Conservation (phyloP, 1,140 invertebrate species). For the Cyclargus thomasi region DNA sequence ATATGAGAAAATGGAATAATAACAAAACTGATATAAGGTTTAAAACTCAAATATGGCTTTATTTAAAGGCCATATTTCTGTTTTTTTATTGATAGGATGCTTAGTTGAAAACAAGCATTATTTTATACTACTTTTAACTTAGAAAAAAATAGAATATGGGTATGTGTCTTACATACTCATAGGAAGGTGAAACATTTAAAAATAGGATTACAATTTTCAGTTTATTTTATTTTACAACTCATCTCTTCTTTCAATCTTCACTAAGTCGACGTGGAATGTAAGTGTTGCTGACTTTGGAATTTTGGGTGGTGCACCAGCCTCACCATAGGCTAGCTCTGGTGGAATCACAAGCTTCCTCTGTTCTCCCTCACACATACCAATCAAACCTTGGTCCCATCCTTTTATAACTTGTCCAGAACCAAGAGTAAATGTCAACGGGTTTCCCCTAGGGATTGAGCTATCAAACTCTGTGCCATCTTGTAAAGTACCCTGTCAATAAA, state of each 20-base stretch:
- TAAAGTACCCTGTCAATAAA: slow-evolving; percentile 87
- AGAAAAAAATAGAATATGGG: too few species aligned
- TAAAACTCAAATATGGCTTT: too few species aligned
- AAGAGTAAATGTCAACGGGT: slow-evolving; percentile 86
- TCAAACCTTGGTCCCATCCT: slow-evolving; percentile 90
- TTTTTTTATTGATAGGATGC: too few species aligned
- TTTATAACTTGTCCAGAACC: slow-evolving; percentile 88
- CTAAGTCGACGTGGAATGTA: slow-evolving; percentile 88
- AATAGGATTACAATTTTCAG: not conserved
- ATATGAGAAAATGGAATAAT: too few species aligned
- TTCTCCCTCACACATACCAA: slow-evolving; percentile 92
- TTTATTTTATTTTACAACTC: slow-evolving; percentile 59
- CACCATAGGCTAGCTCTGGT: slow-evolving; percentile 88
- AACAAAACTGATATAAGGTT: too few species aligned
- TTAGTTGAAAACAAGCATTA: too few species aligned
- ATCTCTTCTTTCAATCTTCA: slow-evolving; percentile 82
- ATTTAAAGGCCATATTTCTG: too few species aligned
- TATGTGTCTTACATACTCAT: too few species aligned
- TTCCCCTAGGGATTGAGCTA: slow-evolving; percentile 82
- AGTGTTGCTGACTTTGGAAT: slow-evolving; percentile 88
- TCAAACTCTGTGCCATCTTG: slow-evolving; percentile 92
- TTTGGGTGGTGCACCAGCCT: slow-evolving; percentile 84
- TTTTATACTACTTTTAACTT: too few species aligned
- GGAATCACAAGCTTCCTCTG: slow-evolving; percentile 90
- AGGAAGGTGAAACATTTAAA: too few species aligned